These are phyloP conservation scores for Eurystomus gularis DNA, from an alignment of 2,113 vertebrate genomes.

Conservation along the genomic window DNA sequence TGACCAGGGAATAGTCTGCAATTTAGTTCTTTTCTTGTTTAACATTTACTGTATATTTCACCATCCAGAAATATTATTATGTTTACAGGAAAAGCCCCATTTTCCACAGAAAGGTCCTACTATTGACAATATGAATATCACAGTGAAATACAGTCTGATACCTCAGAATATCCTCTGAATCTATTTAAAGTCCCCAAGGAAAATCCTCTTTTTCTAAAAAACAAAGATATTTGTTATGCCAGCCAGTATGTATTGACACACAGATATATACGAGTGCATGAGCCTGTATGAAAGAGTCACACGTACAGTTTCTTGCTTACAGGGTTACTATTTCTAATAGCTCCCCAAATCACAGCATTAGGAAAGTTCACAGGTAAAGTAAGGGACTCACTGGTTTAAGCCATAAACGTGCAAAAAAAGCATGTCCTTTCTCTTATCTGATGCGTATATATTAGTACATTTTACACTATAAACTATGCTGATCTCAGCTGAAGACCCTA, in stretches of 20 bases:
- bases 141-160: constrained; percentile 43
- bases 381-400: neutral
- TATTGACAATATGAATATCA: constrained; percentile 64
- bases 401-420: neutral
- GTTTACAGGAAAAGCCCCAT: constrained; percentile 53
- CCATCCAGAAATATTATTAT: constrained; percentile 63
- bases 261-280: neutral
- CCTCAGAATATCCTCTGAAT: constrained; percentile 35
- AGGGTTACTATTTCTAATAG: neutral
- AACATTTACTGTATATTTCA: constrained; percentile 63
- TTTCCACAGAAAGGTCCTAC: constrained; percentile 52
- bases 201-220: constrained; percentile 8
- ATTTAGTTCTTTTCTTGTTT: constrained; percentile 66
- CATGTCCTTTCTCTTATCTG: neutral
- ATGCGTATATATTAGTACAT: neutral
- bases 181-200: constrained; percentile 55
- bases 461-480: neutral
- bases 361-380: neutral
- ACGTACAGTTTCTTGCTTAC: neutral
- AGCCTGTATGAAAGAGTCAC: neutral
- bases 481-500: neutral
- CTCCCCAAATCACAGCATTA: neutral
- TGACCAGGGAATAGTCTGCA: constrained; percentile 68
- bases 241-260: neutral
- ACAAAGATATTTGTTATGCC: constrained; percentile 47